Evolutionary conservation across 2,888 invertebrate species (phyloP), one percentile per base, ranked within the genome.

Genomic region (Callyntrura guangdongensis): DNA sequence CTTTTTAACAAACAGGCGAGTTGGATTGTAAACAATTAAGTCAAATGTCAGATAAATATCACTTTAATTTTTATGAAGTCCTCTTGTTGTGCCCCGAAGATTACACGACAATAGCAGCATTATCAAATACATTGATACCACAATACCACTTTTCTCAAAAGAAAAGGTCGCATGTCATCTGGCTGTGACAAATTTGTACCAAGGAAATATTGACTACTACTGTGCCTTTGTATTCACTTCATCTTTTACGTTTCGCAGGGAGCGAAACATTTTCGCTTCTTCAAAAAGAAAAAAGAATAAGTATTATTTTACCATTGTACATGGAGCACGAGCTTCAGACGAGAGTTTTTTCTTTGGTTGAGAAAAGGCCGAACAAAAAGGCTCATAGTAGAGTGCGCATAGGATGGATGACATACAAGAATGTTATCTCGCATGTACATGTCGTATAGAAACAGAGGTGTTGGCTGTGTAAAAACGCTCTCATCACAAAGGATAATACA

Each of bases 151-250:
- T 47, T 45, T 45, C 56, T 59, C 59, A 56, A 79, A 79, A 47
- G 25, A 53, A 86, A 56, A 64, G 86, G 86, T 86, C 86, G 74
- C 47, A 69, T 61, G 86, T 79, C 77, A 47, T 79, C 27, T 69
- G 67, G 69, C 67, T 88, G 88, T 82, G 82, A 88, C 88, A 88
- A 88, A 88, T 88, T 88, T 88, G 82, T 56, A 53, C 14, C 53
- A 81, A 81, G 72, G 17, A 82, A 69, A 17, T 67, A 56, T 79
- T 25, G 79, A 69, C 69, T 79, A 27, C 27, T 27, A 79, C 27
- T 56, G 17, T 56, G 9, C 25, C 17, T 79, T 20, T 77, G 9
- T 77, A 45, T 9, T 45, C 14, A 22, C 61, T 22, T 25, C 27
- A 64, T 64, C 25, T 14, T 12, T 36, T 20, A 36, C 36, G 27